Evolutionary conservation across 2,888 invertebrate genomes (phyloP).

Genomic region (Dilophus febrilis): DNA sequence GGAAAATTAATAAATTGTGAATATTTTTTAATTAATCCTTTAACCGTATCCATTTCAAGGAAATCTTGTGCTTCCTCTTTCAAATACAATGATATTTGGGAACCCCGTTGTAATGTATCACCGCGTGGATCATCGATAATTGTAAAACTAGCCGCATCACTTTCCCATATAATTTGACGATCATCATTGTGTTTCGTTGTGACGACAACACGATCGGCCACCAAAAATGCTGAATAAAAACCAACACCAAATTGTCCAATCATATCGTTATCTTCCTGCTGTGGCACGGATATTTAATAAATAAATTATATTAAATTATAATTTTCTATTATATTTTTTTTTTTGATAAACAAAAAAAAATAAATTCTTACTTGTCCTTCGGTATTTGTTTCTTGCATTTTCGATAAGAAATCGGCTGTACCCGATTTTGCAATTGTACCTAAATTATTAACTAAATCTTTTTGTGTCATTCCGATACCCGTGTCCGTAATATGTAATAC

Average conservation of each 20-base stretch:
- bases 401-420: slow-evolving; percentile 86
- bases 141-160: slow-evolving; percentile 78
- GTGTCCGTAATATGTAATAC: slow-evolving; percentile 89
- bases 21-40: slow-evolving; percentile 87
- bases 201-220: slow-evolving; percentile 90
- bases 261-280: slow-evolving; percentile 88
- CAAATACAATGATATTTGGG: slow-evolving; percentile 68
- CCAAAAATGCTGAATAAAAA: slow-evolving; percentile 95
- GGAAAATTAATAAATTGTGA: slow-evolving; percentile 99
- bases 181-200: slow-evolving; percentile 90
- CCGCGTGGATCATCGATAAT: slow-evolving; percentile 91
- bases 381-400: slow-evolving; percentile 52
- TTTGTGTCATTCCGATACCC: slow-evolving; percentile 93
- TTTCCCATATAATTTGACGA: slow-evolving; percentile 94
- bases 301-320: no score
- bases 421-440: slow-evolving; percentile 98
- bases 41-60: slow-evolving; percentile 80
- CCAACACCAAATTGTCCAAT: slow-evolving; percentile 99
- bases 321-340: no score
- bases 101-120: slow-evolving; percentile 76
- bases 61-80: slow-evolving; percentile 97
- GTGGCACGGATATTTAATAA: no score
- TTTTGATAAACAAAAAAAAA: no score
- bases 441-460: slow-evolving; percentile 85
- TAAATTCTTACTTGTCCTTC: slow-evolving; percentile 29